Percentiles rank a stretch among this genome's conserved stretches.
Evolutionary conservation across 2,888 invertebrate genomes (phyloP).

Genomic region (Platerodrilus igneus): DNA sequence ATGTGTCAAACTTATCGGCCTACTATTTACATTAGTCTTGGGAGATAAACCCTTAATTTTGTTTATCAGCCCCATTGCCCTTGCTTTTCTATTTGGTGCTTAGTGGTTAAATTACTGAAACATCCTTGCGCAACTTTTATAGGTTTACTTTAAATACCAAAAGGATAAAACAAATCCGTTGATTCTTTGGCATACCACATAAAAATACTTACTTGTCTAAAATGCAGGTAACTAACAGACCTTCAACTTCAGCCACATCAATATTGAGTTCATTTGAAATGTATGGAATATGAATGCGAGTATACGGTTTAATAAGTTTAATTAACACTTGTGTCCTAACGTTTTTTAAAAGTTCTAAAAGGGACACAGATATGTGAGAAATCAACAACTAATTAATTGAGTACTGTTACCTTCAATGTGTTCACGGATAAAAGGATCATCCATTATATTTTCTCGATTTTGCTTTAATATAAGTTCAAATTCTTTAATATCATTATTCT

Average conservation of each 20-base stretch:
- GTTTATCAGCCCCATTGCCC: too few species aligned
- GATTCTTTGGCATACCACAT: too few species aligned
- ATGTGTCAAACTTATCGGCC: too few species aligned
- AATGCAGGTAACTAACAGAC: slow-evolving; percentile 94
- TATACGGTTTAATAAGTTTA: slow-evolving; percentile 96
- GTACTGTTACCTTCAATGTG: slow-evolving; percentile 78
- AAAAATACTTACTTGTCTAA: slow-evolving; percentile 79
- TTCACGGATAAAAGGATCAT: slow-evolving; percentile 97
- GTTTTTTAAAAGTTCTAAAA: slow-evolving; percentile 84
- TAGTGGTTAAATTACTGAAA: too few species aligned
- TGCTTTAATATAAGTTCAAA: slow-evolving; percentile 95
- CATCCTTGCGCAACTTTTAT: too few species aligned
- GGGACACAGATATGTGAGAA: slow-evolving; percentile 6
- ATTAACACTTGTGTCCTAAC: slow-evolving; percentile 96
- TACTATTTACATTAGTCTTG: too few species aligned
- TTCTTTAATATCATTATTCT: slow-evolving; percentile 97
- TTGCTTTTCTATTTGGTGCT: too few species aligned
- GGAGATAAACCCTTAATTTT: too few species aligned
- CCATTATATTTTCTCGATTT: slow-evolving; percentile 95
- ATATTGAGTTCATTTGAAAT: slow-evolving; percentile 94
- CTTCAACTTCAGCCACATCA: slow-evolving; percentile 92
- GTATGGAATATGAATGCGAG: slow-evolving; percentile 95
- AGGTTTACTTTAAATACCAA: too few species aligned
- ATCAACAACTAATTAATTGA: not conserved
- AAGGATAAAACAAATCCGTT: too few species aligned